Evolutionary conservation across 1,140 invertebrate genomes (phyloP), one percentile per base, ranked within the genome.

Genomic region (Ephestia elutella): DNA sequence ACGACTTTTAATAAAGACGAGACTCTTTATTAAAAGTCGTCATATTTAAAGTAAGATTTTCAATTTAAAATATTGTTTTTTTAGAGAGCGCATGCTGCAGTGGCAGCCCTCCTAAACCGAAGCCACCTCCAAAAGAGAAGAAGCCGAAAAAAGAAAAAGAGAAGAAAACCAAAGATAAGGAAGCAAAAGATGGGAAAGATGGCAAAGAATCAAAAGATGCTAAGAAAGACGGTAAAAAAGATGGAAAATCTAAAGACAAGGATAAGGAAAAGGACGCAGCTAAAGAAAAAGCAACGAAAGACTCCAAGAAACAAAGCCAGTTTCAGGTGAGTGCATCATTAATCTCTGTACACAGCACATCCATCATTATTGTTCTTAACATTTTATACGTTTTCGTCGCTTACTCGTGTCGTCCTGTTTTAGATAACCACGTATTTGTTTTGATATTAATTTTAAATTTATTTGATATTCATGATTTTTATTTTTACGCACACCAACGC

Each of bases 51-150:
- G 7, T 25, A 25, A 44, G 62, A 59, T 50, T 55, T 59, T 18
- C 2, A 30, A 25, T 48, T 63, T 57, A 28, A 32, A 19, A 48
- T n/a, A 54, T 59, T 20, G 38, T 38, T 18, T 21, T 17, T 63
- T 21, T 62, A 92, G 96, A 97, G 86, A 94, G 95, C 89, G 92
- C 94, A 61, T 95, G 94, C 85, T 95, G 95, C 86, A 92, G 92
- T 57, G 91, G 92, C 60, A 91, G 91, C 35, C 91, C 90, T 62
- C 92, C 93, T 56, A 93, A 93, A 76, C 91, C 92, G 20, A 92
- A 91, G 50, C 91, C 91, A 38, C 90, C 91, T 13, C 92, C 92
- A 48, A 93, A 93, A 69, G 93, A 94, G 57, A 94, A 94, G 72
- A 94, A 95, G 80, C 92, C 92, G 50, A 92, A 94, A 62, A 93